Evolutionary conservation across 2,888 invertebrate species (phyloP), one percentile per base, ranked within the genome.

Genomic region (Sarcophaga variegata): DNA sequence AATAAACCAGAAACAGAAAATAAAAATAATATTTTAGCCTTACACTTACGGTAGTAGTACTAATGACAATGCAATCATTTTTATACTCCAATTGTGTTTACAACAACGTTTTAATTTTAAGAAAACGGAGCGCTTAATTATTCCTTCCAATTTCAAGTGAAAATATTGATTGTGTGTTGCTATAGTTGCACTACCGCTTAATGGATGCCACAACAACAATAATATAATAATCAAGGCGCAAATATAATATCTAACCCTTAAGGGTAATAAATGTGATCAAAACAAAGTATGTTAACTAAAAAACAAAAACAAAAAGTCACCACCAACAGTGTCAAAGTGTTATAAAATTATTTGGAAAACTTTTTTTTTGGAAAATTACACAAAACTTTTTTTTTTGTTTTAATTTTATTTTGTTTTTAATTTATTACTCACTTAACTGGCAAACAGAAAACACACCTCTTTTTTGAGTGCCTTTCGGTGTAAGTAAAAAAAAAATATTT

Each of bases 151-250:
- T 74, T 74, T 83, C 25, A 62, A 71, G 71, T 62, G 25, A 80
- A 62, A 76, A 54, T 62, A 66, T 66, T 45, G 60, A 85, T 76
- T 47, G 84, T 81, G 54, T 59, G 84, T 85, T 85, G n/a, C 80
- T 62, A 85, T 85, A 81, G 84, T 85, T 85, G 76, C 66, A 37
- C 37, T 37, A 10, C 2, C 2, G 37, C 8, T 10, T 10, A 37
- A 10, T 37, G 37, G 10, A 37, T 37, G 0, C 37, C 37, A 37
- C 8, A 37, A 37, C 45, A 70, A 20, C 25, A 22, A 20, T 2
- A n/a, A 70, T 47, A 47, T 25, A 72, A 72, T 27, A 37, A 37
- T 37, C 8, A 37, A 37, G 8, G 37, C 10, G 37, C 37, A 37
- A 37, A 37, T 37, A 37, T 37, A 37, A 37, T 37, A 37, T 37